Percentiles rank a stretch among this genome's conserved stretches.
These are phyloP conservation scores for Drosophila fulvimacula DNA, from an alignment of 2,888 invertebrate genomes.

Conservation along the genomic window DNA sequence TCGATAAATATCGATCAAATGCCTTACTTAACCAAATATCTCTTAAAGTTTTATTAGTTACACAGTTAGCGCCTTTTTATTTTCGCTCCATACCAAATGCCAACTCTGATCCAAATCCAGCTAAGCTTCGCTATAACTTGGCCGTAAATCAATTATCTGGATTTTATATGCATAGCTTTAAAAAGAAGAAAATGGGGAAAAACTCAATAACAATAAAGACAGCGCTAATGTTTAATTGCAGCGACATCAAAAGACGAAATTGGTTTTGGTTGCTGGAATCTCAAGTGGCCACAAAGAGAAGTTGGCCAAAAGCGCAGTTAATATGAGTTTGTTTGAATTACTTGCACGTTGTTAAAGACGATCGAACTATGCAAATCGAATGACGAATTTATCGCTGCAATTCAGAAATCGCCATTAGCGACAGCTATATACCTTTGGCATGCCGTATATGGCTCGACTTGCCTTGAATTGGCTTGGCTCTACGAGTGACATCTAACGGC, in stretches of 20 bases:
- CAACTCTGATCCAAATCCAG: background rate
- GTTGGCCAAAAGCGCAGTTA: constrained; percentile 12
- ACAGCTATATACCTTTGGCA: constrained; percentile 34
- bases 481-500: constrained; percentile 58
- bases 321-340: constrained; percentile 37
- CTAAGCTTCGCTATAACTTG: background rate
- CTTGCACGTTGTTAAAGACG: constrained; percentile 38
- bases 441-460: constrained; percentile 42
- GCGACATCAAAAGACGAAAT: constrained; percentile 12
- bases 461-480: background rate
- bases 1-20: background rate
- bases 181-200: background rate
- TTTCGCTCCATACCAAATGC: background rate
- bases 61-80: background rate
- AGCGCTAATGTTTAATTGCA: background rate
- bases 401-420: constrained; percentile 11
- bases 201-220: background rate
- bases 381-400: constrained; percentile 44
- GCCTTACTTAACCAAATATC: background rate
- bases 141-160: constrained; percentile 1
- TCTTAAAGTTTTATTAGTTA: background rate
- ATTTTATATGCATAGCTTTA: background rate
- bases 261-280: constrained; percentile 22
- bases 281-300: constrained; percentile 40
- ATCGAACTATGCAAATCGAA: constrained; percentile 46